These are phyloP conservation scores for Dolichoris vasculosae DNA, from an alignment of 1,140 invertebrate species.

Conservation along the genomic window DNA sequence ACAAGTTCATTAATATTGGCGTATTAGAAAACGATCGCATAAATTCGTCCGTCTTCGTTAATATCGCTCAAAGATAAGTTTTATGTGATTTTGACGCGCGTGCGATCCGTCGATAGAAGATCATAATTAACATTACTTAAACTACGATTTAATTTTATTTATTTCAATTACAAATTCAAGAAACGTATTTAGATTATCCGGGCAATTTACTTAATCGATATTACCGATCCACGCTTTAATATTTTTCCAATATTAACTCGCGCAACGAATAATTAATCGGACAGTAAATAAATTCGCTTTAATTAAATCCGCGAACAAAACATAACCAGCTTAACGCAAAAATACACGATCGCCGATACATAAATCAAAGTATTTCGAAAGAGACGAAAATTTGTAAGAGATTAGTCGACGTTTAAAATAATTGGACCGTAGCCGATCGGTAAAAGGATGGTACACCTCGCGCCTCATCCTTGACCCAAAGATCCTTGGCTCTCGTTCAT, in stretches of 20 bases:
- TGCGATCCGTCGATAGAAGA: neutral
- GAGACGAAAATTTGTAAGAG: neutral
- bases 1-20: slow-evolving; percentile 32
- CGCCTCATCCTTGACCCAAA: slow-evolving; percentile 31
- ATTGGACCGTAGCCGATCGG: neutral
- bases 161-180: neutral
- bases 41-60: slow-evolving; percentile 10
- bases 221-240: neutral
- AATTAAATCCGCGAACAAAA: neutral
- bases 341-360: neutral
- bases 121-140: neutral
- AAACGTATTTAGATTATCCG: neutral
- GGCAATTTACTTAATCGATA: neutral
- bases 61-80: neutral
- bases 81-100: neutral
- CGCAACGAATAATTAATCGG: neutral
- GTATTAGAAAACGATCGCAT: neutral
- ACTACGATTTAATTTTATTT: neutral
- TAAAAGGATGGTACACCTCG: neutral
- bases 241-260: neutral
- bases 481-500: neutral
- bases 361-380: neutral
- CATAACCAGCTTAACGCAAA: too few relatives aligned
- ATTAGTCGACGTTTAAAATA: neutral
- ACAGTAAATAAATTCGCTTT: neutral